phyloP scores from a whole-genome alignment of 2,888 invertebrate genomes.

The Drosophila rubida region DNA sequence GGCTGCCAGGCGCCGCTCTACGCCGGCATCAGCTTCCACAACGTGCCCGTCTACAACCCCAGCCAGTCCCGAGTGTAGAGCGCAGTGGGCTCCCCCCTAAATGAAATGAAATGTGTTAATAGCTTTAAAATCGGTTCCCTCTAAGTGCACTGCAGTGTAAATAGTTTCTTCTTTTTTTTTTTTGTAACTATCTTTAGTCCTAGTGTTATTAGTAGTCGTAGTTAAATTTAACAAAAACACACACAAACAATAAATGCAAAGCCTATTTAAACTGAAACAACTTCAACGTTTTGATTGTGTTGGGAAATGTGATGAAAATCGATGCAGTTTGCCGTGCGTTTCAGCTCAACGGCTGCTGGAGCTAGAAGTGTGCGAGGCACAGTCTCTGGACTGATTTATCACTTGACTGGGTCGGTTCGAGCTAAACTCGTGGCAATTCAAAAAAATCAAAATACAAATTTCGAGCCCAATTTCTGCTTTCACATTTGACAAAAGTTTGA shows the following conservation, averaged over 20 bases:
- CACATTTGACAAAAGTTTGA: no score
- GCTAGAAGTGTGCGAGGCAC: no score
- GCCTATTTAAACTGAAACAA: conserved; percentile 5
- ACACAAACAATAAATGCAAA: conserved; percentile 19
- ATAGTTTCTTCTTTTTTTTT: conserved; percentile 34
- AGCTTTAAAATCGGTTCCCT: conserved; percentile 61
- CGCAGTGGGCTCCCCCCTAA: conserved; percentile 19
- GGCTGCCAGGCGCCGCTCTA: conserved; percentile 77
- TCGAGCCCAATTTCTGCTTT: no score
- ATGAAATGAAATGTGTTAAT: conserved; percentile 72
- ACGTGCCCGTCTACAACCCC: conserved; percentile 83
- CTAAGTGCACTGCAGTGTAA: conserved; percentile 34
- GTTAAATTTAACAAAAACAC: background rate
- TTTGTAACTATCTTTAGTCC: background rate
- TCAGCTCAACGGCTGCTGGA: no score
- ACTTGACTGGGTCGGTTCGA: no score
- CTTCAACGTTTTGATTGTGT: no score
- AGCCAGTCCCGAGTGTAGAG: conserved; percentile 83
- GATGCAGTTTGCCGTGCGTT: no score
- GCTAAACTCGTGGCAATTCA: no score
- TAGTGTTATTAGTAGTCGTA: conserved; percentile 11
- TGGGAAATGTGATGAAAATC: no score
- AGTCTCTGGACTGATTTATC: no score
- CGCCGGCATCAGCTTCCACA: conserved; percentile 84
- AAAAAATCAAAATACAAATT: no score